Percentiles rank a stretch among this genome's conserved stretches.
These are phyloP conservation scores for Sitodiplosis mosellana DNA, from an alignment of 1,140 invertebrate genomes.

Conservation along the genomic window DNA sequence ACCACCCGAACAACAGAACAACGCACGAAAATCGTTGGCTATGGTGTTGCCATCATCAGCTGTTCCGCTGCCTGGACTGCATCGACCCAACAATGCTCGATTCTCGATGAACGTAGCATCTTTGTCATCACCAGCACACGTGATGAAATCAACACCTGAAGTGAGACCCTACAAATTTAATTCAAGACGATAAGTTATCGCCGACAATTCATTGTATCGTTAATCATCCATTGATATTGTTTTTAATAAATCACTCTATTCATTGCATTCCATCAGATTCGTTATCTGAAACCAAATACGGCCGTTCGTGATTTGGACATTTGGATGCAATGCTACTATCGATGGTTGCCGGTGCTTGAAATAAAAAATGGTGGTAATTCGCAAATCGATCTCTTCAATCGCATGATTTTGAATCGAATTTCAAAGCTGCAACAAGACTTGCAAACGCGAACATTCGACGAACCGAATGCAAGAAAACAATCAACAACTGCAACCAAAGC, in stretches of 20 bases:
- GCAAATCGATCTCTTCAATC: constrained; percentile 39
- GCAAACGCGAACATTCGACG: constrained; percentile 17
- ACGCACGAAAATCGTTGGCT: constrained; percentile 6
- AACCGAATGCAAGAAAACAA: constrained; percentile 6
- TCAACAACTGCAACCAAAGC: constrained; percentile 4
- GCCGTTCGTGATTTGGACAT: constrained; percentile 42
- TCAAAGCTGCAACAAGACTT: constrained; percentile 27
- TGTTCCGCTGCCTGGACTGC: constrained; percentile 14
- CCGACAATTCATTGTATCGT: too few relatives aligned
- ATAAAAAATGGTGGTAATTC: constrained; percentile 56
- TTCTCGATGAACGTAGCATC: not conserved
- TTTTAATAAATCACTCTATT: not conserved
- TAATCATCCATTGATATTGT: too few relatives aligned
- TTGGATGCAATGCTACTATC: constrained; percentile 80
- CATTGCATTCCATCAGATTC: constrained; percentile 8
- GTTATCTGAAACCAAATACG: constrained; percentile 30
- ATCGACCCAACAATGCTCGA: not conserved
- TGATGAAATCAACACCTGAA: not conserved
- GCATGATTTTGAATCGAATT: constrained; percentile 35
- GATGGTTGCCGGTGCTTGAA: constrained; percentile 69
- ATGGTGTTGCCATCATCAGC: constrained; percentile 9
- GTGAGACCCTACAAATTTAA: too few relatives aligned
- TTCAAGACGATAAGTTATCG: too few relatives aligned
- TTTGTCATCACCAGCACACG: not conserved
- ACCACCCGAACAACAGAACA: constrained; percentile 7